Evolutionary conservation across 1,140 invertebrate genomes (phyloP), one percentile per base, ranked within the genome.

Genomic region (Caenorhabditis briggsae): DNA sequence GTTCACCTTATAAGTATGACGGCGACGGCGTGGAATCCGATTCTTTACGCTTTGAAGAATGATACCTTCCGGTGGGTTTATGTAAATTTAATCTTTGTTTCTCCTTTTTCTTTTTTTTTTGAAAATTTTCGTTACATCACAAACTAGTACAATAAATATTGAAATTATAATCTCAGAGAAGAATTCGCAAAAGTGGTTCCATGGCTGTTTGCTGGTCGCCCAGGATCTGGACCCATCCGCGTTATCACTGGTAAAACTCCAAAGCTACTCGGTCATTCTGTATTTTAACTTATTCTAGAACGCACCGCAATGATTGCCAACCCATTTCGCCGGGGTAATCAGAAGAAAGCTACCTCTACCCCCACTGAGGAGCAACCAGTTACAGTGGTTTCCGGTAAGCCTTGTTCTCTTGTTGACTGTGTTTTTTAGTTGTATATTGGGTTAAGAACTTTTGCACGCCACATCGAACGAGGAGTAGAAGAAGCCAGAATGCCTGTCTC

Each of bases 11-110:
- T 98, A 87, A 97, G 97, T 55, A 98, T 98, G 94, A 96, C 96
- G 95, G 97, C 96, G 5, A 97, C 96, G 0, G 97, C 96, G 92
- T 98, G 97, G 93, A 98, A 98, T 92, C 96, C 97, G 0, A 95
- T 98, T 89, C 94, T 98, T 7, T 99, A 98, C 93, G 97, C 97
- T 64, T 99, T 97, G 96, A 95, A 99, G 93, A 99, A 99, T 93
- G 88, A 90, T 14, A 65, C 83, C 14, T 91, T 91, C 84, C 56
- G 86, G 86, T 87, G n/a, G 25, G 74, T 64, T 41, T 64, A 53
- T 23, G 8, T n/a, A 25, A 41, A 70, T 85, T 41, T n/a, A 16
- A 55, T 85, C 53, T 85, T 11, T 20, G 2, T 82, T 11, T 50
- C 23, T 43, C 53, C 14, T 74, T 11, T 74, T 50, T 43, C 23